Evolutionary conservation across 1,140 invertebrate genomes (phyloP).

Genomic region (Nephila pilipes): DNA sequence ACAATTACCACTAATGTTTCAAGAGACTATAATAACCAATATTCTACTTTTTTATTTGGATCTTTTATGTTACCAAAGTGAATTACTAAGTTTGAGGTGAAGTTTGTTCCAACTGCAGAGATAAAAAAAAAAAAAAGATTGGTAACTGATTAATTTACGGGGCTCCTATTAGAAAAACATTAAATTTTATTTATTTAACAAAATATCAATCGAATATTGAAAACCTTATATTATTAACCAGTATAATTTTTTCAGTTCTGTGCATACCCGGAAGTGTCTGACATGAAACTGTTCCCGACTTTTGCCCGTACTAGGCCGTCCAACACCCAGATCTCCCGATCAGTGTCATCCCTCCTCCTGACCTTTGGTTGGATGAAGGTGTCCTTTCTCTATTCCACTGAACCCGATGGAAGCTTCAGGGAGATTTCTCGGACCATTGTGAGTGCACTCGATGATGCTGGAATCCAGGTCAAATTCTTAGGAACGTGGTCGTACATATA

Average conservation of each 20-base stretch:
- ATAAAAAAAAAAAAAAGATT: too few species aligned
- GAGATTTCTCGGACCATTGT: constrained; percentile 88
- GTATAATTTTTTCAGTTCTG: constrained; percentile 86
- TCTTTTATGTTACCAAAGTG: too few species aligned
- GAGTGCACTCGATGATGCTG: constrained; percentile 85
- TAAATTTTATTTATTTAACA: too few species aligned
- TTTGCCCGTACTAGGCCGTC: constrained; percentile 95
- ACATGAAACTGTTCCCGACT: constrained; percentile 93
- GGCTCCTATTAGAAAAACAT: too few species aligned
- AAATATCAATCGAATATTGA: too few species aligned
- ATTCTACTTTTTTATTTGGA: too few species aligned
- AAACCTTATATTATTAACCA: too few species aligned
- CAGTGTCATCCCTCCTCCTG: constrained; percentile 89
- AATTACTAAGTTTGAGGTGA: too few species aligned
- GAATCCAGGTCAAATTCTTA: constrained; percentile 86
- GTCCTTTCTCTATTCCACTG: constrained; percentile 88
- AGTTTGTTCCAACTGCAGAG: too few species aligned
- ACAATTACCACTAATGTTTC: too few species aligned
- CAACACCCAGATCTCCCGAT: constrained; percentile 94
- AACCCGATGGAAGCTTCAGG: constrained; percentile 86
- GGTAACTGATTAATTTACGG: too few species aligned
- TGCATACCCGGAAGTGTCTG: constrained; percentile 90
- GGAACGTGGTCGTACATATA: constrained; percentile 88
- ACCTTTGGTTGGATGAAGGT: constrained; percentile 85
- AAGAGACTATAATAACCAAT: too few species aligned